These are phyloP conservation scores for Lytechinus pictus DNA, from an alignment of 35 echinoderm and acorn worm genomes.

Conservation along the genomic window DNA sequence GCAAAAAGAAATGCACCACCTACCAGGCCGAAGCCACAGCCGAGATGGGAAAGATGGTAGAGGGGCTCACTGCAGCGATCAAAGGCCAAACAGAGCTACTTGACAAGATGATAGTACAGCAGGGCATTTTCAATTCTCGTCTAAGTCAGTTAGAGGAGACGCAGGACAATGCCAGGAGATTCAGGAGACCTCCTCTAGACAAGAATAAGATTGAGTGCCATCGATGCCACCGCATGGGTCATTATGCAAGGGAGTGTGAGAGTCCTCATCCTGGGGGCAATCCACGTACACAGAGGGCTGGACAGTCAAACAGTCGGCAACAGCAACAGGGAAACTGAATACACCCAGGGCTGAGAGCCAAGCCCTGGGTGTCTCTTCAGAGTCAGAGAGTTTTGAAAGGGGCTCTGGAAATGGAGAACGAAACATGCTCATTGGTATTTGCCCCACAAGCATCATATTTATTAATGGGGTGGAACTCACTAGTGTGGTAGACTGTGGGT, in stretches of 20 bases:
- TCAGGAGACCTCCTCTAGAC: neutral
- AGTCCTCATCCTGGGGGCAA: too few species aligned
- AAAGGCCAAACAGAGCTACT: constrained; percentile 46
- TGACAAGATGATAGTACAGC: constrained; percentile 22
- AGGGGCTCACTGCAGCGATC: constrained; percentile 51
- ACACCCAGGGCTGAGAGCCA: too few species aligned
- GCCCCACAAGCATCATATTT: neutral
- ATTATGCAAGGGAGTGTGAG: too few species aligned
- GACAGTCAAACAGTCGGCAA: too few species aligned
- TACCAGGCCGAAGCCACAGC: too few species aligned
- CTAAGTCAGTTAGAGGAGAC: neutral
- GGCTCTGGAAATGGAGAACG: constrained; percentile 24
- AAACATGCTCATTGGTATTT: neutral
- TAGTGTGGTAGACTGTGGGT: constrained; percentile 43
- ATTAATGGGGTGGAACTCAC: constrained; percentile 11
- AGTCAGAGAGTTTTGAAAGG: neutral
- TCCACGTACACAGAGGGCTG: too few species aligned
- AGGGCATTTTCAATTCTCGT: neutral
- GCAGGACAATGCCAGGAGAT: neutral
- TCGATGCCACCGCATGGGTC: too few species aligned
- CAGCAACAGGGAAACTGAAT: too few species aligned
- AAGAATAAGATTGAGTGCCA: too few species aligned
- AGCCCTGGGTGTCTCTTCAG: too few species aligned
- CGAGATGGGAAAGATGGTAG: too few species aligned
- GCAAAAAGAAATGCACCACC: too few species aligned